phyloP scores from a whole-genome alignment of 2,888 invertebrate genomes.

The Hermaeophaga mercurialis region DNA sequence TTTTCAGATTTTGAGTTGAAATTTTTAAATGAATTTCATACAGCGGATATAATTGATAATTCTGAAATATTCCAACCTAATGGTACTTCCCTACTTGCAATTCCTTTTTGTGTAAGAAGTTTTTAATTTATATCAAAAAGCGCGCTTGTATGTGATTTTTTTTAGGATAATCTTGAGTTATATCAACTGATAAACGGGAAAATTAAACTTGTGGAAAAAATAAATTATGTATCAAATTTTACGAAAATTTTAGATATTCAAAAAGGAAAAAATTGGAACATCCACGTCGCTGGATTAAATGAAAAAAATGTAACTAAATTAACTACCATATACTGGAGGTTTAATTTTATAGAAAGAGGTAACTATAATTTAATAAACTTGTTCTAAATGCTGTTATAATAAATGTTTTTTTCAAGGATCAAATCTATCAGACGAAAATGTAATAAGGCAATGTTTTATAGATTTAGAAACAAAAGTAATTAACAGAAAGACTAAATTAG shows the following conservation, averaged over 20 bases:
- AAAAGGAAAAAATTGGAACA: conserved; percentile 35
- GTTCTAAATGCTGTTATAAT: conserved; percentile 17
- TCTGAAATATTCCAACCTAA: conserved; percentile 33
- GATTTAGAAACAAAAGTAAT: conserved; percentile 40
- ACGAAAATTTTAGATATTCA: conserved; percentile 36
- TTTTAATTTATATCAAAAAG: not conserved
- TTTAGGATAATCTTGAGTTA: conserved; percentile 33
- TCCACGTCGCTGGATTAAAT: conserved; percentile 39
- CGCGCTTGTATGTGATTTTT: conserved; percentile 9
- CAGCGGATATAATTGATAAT: conserved; percentile 31
- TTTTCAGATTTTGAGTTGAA: conserved; percentile 41
- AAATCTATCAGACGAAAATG: conserved; percentile 27
- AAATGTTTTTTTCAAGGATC: conserved; percentile 26
- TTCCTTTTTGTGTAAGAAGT: conserved; percentile 29
- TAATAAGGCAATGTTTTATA: conserved; percentile 40
- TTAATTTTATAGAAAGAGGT: conserved; percentile 39
- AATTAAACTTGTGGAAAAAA: conserved; percentile 24
- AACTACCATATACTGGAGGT: conserved; percentile 37
- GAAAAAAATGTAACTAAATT: conserved; percentile 38
- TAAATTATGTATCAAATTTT: conserved; percentile 30
- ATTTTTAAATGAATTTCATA: conserved; percentile 32
- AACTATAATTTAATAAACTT: too few species aligned
- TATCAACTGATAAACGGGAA: conserved; percentile 22
- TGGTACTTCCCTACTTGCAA: conserved; percentile 29
- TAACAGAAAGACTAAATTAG: conserved; percentile 31